Evolutionary conservation across 2,888 invertebrate species (phyloP).

Genomic region (Rhamphomyia laevipes): DNA sequence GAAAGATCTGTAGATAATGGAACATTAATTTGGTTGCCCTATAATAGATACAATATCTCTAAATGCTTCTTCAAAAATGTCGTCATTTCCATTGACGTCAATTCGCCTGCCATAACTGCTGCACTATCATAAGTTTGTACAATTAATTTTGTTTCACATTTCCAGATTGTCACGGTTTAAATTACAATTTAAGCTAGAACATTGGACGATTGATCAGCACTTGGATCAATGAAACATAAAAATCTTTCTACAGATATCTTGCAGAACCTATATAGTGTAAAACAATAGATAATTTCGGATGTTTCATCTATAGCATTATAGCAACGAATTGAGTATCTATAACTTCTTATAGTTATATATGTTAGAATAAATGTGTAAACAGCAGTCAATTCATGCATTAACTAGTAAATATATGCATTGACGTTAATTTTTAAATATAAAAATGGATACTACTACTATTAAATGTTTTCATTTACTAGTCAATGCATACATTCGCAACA

Average conservation of each 20-base stretch:
- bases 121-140: slow-evolving; percentile 6
- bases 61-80: too few relatives aligned
- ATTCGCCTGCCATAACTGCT: slow-evolving; percentile 7
- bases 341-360: slow-evolving; percentile 21
- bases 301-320: slow-evolving; percentile 18
- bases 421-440: slow-evolving; percentile 17
- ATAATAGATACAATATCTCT: too few relatives aligned
- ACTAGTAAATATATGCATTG: too few relatives aligned
- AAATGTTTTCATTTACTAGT: too few relatives aligned
- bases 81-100: slow-evolving; percentile 15
- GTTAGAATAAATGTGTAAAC: too few relatives aligned
- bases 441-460: too few relatives aligned
- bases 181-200: slow-evolving; percentile 7
- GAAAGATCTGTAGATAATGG: neutral
- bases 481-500: too few relatives aligned
- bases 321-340: slow-evolving; percentile 15
- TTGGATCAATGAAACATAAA: slow-evolving; percentile 3
- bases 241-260: neutral
- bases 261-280: neutral
- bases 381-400: too few relatives aligned
- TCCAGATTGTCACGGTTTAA: neutral
- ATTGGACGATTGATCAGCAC: neutral
- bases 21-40: too few relatives aligned
- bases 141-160: slow-evolving; percentile 1
- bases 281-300: slow-evolving; percentile 3